Percentiles rank a stretch among this genome's conserved stretches.
phyloP scores from a whole-genome alignment of 2,888 invertebrate genomes.

The Eupithecia abbreviata region DNA sequence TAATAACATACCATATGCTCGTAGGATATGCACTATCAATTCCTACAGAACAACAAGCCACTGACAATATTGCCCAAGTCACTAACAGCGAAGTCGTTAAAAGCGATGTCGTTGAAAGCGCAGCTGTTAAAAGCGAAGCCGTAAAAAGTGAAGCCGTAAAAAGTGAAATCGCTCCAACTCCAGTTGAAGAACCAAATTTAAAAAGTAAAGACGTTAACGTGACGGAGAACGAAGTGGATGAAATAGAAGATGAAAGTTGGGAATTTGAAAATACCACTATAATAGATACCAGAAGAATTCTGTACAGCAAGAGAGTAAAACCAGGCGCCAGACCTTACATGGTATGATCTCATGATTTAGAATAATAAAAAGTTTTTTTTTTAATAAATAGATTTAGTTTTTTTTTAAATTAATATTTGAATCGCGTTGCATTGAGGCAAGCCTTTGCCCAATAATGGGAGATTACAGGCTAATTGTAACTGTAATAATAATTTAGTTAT shows the following conservation, averaged over 20 bases:
- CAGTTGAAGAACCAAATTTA: background rate
- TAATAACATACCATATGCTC: background rate
- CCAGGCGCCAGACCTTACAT: constrained; percentile 72
- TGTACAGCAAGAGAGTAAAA: constrained; percentile 66
- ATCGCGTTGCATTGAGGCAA: no score
- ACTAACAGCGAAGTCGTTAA: background rate
- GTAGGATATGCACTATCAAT: constrained; percentile 27
- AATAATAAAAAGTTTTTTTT: no score
- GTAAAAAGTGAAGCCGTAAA: background rate
- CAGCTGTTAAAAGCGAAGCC: background rate
- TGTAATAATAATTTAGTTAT: background rate
- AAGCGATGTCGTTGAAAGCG: background rate
- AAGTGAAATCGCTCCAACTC: constrained; percentile 10
- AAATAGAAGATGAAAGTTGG: constrained; percentile 69
- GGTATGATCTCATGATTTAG: constrained; percentile 52
- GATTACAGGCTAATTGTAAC: no score
- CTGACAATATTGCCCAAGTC: background rate
- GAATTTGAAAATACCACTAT: constrained; percentile 67
- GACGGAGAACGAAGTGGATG: constrained; percentile 49
- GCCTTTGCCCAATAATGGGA: no score
- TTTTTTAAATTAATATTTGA: no score
- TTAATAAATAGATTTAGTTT: no score
- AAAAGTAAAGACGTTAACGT: constrained; percentile 28
- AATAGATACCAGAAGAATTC: constrained; percentile 71
- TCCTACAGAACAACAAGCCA: constrained; percentile 18